Evolutionary conservation across 2,888 invertebrate genomes (phyloP), one percentile per base, ranked within the genome.

Genomic region (Bellardia bayeri): DNA sequence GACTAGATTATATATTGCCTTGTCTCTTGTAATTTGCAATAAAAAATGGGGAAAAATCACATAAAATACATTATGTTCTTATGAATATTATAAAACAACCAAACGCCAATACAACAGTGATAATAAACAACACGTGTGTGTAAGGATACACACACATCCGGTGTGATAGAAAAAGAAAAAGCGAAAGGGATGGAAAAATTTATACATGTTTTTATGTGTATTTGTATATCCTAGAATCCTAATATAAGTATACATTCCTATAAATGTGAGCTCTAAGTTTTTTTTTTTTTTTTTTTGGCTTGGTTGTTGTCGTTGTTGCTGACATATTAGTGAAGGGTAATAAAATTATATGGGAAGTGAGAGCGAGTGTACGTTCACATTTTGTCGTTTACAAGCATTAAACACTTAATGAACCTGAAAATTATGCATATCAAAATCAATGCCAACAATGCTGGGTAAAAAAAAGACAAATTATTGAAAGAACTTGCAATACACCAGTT

Each of bases 351-450:
- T 64, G 33, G 49, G 6, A 51, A 14, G 33, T 56, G 72, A 13
- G 45, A 45, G 51, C 8, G 13, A n/a, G 23, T 63, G 16, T 42
- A 49, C 40, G 8, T 42, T 76, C 71, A 63, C 42, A 51, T 51
- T 71, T 51, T 79, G 64, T 90, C 91, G 91, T 90, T 91, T 90
- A 90, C 91, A 90, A 91, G 90, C 92, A 92, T 91, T 92, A 90
- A 91, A 91, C 90, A 90, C 90, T 89, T 90, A 92, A 92, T 92
- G 92, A 92, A 92, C 90, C 92, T 90, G 91, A 92, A 92, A 92
- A 92, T 92, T 91, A 90, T 91, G 90, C 91, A 91, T 91, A 91
- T 91, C 90, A 90, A 88, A 89, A 86, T 89, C 87, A 85, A 78
- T 87, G 75, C 37, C 64, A 79, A 63, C 23, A n/a, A n/a, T 71